These are phyloP conservation scores for Laspeyria flexula DNA, from an alignment of 2,888 invertebrate genomes.

Conservation along the genomic window DNA sequence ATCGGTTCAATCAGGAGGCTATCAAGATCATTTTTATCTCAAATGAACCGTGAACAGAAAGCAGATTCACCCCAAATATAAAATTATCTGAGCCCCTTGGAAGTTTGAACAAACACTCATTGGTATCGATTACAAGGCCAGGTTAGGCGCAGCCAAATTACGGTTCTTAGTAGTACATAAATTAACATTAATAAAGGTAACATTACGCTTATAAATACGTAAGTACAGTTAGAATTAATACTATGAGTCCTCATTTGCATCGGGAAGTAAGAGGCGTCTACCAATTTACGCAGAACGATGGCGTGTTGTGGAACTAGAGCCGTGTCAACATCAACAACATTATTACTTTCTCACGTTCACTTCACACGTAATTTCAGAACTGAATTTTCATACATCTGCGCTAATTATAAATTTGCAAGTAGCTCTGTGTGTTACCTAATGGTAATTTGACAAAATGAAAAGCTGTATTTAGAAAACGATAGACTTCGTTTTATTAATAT, in stretches of 20 bases:
- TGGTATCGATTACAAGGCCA: constrained; percentile 1
- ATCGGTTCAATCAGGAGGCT: constrained; percentile 30
- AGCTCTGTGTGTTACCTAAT: too few species aligned
- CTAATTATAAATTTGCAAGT: too few species aligned
- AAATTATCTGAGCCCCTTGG: constrained; percentile 20
- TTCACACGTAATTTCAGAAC: too few species aligned
- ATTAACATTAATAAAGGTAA: constrained; percentile 11
- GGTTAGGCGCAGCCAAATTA: not conserved
- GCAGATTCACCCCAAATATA: constrained; percentile 18
- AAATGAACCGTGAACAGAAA: constrained; percentile 22
- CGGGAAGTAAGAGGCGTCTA: not conserved
- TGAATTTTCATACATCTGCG: too few species aligned
- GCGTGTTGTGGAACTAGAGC: not conserved
- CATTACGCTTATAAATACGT: constrained; percentile 5
- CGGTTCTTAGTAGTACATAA: constrained; percentile 6
- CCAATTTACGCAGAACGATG: not conserved
- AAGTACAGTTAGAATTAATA: constrained; percentile 2
- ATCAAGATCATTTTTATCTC: constrained; percentile 38
- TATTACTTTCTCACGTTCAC: too few species aligned
- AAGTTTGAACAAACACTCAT: constrained; percentile 3
- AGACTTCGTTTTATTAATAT: too few species aligned
- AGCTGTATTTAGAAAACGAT: too few species aligned
- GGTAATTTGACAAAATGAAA: too few species aligned
- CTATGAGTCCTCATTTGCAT: constrained; percentile 3
- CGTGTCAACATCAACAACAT: not conserved